Conservation (phyloP, 2,797 vertebrate species). For the Prionace glauca region DNA sequence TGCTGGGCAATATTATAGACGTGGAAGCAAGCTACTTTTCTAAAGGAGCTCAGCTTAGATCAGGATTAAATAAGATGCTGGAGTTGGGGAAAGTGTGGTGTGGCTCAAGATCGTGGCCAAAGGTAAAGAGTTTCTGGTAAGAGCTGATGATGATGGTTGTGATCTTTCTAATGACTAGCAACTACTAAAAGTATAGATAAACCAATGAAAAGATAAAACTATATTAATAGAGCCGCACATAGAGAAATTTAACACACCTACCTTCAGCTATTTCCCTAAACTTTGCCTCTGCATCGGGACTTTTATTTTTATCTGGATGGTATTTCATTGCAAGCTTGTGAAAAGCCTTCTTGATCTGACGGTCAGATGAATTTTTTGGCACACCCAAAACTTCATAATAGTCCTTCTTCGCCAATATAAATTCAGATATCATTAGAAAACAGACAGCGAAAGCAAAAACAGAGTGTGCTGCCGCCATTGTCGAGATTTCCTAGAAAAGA, state of each 20-base stretch:
- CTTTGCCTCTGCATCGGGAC: constrained; percentile 79
- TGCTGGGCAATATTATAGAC: not conserved
- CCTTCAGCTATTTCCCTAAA: constrained; percentile 96
- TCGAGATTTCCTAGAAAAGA: not conserved
- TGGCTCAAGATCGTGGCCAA: not conserved
- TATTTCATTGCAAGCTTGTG: constrained; percentile 90
- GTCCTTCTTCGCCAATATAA: constrained; percentile 83
- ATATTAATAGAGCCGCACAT: not conserved
- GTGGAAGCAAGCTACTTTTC: not conserved
- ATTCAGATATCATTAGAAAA: constrained; percentile 86
- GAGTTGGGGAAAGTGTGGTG: not conserved
- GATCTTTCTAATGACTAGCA: not conserved
- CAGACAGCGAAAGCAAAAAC: constrained; percentile 76
- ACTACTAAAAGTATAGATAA: too few relatives aligned
- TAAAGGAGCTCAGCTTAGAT: not conserved
- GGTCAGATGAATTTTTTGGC: constrained; percentile 80
- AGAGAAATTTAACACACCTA: constrained; percentile 45
- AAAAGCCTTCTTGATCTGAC: constrained; percentile 95
- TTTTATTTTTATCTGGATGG: constrained; percentile 94
- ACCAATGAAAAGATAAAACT: not conserved
- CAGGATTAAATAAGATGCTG: not conserved
- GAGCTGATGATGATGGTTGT: not conserved
- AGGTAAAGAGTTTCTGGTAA: not conserved
- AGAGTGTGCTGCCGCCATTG: constrained; percentile 79
- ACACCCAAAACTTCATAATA: constrained; percentile 90